Conservation (phyloP, 1,140 invertebrate species). For the Ips nitidus region DNA sequence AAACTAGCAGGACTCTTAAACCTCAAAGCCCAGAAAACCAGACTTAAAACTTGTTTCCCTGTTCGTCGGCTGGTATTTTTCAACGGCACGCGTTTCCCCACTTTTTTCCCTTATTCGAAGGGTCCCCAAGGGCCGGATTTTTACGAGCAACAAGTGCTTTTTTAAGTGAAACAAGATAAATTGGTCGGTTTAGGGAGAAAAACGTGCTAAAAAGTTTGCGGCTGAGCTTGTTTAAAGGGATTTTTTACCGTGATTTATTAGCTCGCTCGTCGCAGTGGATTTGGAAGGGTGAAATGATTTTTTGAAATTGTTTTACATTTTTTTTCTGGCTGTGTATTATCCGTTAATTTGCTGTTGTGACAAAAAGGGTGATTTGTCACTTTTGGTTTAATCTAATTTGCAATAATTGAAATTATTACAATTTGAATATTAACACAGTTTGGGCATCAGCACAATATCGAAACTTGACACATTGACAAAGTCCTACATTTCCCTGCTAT, state of each 20-base stretch:
- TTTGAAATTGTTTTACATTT: not conserved
- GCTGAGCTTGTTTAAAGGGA: slow-evolving; percentile 27
- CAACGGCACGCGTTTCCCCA: not conserved
- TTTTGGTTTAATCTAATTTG: too few species aligned
- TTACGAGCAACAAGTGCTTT: slow-evolving; percentile 10
- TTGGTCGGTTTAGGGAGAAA: slow-evolving; percentile 19
- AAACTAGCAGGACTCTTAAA: too few species aligned
- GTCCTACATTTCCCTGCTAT: too few species aligned
- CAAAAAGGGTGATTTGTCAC: too few species aligned
- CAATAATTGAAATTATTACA: too few species aligned
- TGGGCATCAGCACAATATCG: too few species aligned
- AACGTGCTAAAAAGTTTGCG: slow-evolving; percentile 29
- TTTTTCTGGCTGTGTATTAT: not conserved
- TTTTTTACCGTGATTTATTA: slow-evolving; percentile 16
- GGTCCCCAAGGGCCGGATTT: slow-evolving; percentile 1
- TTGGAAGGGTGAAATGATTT: not conserved
- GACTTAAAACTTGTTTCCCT: too few species aligned
- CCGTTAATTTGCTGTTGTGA: too few species aligned
- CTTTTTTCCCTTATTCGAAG: not conserved
- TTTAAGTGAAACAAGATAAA: slow-evolving; percentile 14
- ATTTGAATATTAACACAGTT: too few species aligned
- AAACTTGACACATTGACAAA: too few species aligned
- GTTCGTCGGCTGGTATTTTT: too few species aligned
- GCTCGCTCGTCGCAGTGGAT: slow-evolving; percentile 1
- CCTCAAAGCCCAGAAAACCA: too few species aligned